Conservation (phyloP, 1,140 invertebrate genomes). For the Aphelinus atriplicis region DNA sequence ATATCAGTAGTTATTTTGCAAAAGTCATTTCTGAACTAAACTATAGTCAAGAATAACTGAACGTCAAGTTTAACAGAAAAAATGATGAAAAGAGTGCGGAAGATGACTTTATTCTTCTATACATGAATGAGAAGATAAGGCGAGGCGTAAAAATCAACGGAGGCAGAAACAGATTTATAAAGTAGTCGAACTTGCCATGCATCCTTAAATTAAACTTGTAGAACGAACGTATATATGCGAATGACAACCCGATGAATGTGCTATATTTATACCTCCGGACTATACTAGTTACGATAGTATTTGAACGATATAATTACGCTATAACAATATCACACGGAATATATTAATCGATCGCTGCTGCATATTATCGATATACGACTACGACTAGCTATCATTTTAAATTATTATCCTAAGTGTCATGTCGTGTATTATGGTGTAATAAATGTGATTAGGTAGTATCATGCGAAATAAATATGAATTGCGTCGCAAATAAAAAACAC, state of each 20-base stretch:
- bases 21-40: too few relatives aligned
- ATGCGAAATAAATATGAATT: slow-evolving; percentile 37
- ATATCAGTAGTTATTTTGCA: too few relatives aligned
- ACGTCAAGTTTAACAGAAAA: neutral
- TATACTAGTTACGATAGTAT: slow-evolving; percentile 41
- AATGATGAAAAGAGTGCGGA: neutral
- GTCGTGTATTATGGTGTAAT: slow-evolving; percentile 65
- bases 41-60: neutral
- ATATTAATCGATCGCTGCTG: slow-evolving; percentile 57
- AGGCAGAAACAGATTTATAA: slow-evolving; percentile 7
- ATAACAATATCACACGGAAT: slow-evolving; percentile 37
- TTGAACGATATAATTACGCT: slow-evolving; percentile 29
- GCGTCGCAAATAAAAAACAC: slow-evolving; percentile 7
- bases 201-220: slow-evolving; percentile 28
- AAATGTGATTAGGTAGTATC: slow-evolving; percentile 63
- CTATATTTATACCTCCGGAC: slow-evolving; percentile 62
- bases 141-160: neutral
- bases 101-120: slow-evolving; percentile 29
- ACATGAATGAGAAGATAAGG: neutral
- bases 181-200: slow-evolving; percentile 17
- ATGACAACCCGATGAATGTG: slow-evolving; percentile 55
- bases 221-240: slow-evolving; percentile 33
- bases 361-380: slow-evolving; percentile 54
- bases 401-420: slow-evolving; percentile 62
- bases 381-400: slow-evolving; percentile 61